Evolutionary conservation across 2,113 vertebrate species (phyloP).

Genomic region (Tachysurus fulvidraco): DNA sequence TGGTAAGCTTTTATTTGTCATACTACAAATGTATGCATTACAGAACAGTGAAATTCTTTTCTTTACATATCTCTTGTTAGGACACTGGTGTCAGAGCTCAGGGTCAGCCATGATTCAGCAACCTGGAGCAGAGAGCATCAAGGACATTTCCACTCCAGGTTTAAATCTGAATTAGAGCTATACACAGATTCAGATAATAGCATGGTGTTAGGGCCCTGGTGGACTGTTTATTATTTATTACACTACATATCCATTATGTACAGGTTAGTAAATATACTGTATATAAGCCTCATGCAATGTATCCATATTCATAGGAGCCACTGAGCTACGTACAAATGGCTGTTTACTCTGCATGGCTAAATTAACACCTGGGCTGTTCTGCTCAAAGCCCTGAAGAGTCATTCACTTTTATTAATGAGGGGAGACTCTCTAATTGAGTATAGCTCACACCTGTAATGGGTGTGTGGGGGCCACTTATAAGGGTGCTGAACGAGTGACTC

Average conservation of each 20-base stretch:
- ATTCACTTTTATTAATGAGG: constrained; percentile 55
- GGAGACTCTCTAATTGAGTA: constrained; percentile 53
- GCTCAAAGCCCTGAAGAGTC: constrained; percentile 40
- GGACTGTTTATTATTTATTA: background rate
- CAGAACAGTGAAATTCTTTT: too few species aligned
- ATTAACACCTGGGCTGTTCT: constrained; percentile 52
- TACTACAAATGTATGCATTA: too few species aligned
- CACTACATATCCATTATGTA: background rate
- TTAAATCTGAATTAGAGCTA: background rate
- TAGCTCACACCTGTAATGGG: constrained; percentile 50
- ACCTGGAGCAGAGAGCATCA: too few species aligned
- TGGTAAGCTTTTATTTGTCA: too few species aligned
- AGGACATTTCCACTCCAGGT: background rate
- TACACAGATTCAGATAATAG: background rate
- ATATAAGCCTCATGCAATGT: background rate
- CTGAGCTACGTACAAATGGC: constrained; percentile 33
- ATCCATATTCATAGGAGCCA: background rate
- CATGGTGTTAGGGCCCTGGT: background rate
- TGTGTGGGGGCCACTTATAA: constrained; percentile 34
- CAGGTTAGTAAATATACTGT: background rate
- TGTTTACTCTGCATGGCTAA: constrained; percentile 49
- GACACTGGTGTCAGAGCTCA: too few species aligned
- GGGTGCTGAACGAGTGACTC: constrained; percentile 40
- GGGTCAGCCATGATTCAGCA: too few species aligned
- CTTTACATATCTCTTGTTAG: too few species aligned